Conservation (phyloP, 1,140 invertebrate genomes). For the Drosophila paulistorum region DNA sequence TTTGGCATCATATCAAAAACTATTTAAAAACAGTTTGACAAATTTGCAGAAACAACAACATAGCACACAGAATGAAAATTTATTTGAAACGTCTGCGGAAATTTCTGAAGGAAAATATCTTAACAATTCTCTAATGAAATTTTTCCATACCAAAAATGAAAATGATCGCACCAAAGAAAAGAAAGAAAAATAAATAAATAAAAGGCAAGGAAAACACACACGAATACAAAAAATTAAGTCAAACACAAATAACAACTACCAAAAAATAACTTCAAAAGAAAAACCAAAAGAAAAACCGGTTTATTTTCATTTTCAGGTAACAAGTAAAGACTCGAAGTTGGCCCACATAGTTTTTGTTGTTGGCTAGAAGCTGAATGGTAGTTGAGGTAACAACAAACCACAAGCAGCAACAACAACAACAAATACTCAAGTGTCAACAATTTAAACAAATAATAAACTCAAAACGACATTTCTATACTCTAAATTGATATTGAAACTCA, state of each 20-base stretch:
- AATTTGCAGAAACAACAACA: constrained; percentile 39
- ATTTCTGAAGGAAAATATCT: constrained; percentile 17
- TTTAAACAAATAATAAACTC: neutral
- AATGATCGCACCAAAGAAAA: constrained; percentile 15
- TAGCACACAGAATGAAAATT: constrained; percentile 27
- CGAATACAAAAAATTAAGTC: neutral
- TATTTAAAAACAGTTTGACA: constrained; percentile 52
- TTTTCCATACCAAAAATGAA: constrained; percentile 28
- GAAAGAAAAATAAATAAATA: neutral
- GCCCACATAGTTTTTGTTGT: constrained; percentile 35
- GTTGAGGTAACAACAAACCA: constrained; percentile 13
- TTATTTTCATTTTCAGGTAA: constrained; percentile 26
- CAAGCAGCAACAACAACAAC: constrained; percentile 20
- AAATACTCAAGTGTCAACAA: constrained; percentile 35
- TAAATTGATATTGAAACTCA: neutral
- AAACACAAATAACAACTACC: neutral
- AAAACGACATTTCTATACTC: neutral
- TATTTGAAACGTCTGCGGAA: constrained; percentile 44
- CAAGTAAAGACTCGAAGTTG: constrained; percentile 21
- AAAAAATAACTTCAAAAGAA: constrained; percentile 1
- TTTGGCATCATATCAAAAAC: constrained; percentile 47
- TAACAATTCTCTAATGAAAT: constrained; percentile 34
- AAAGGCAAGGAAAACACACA: too few species aligned
- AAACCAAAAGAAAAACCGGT: constrained; percentile 43
- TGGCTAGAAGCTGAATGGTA: constrained; percentile 23